Percentiles rank a stretch among this genome's conserved stretches.
These are phyloP conservation scores for Drosophila buzzatii DNA, from an alignment of 2,888 invertebrate species.

Conservation along the genomic window DNA sequence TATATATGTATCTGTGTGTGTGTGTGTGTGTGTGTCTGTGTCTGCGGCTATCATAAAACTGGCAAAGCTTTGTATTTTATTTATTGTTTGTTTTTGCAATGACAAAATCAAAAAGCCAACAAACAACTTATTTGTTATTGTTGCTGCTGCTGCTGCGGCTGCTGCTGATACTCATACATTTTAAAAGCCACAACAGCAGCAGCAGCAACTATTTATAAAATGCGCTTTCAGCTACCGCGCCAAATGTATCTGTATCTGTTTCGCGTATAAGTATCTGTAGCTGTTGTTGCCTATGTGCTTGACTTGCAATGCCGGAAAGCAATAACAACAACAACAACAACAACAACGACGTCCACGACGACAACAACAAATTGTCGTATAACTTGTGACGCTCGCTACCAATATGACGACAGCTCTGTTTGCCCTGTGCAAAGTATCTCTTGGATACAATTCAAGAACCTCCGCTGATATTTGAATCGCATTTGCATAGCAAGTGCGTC, in stretches of 20 bases:
- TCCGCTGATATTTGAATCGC: constrained; percentile 63
- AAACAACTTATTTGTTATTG: constrained; percentile 57
- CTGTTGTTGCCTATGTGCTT: constrained; percentile 31
- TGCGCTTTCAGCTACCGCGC: constrained; percentile 68
- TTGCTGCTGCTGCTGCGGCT: constrained; percentile 11
- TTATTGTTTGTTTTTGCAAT: constrained; percentile 68
- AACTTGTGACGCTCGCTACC: constrained; percentile 70
- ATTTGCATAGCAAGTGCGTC: constrained; percentile 75
- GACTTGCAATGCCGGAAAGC: constrained; percentile 75
- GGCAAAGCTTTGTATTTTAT: constrained; percentile 47
- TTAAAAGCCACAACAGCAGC: constrained; percentile 44
- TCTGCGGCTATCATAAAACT: constrained; percentile 28
- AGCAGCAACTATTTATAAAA: constrained; percentile 77
- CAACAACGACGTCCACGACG: constrained; percentile 12
- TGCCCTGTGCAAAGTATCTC: constrained; percentile 44
- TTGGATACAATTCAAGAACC: constrained; percentile 50
- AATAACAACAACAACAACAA: constrained; percentile 48
- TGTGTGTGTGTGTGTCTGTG: constrained; percentile 1
- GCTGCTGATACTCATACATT: constrained; percentile 43
- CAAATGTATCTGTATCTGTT: constrained; percentile 48
- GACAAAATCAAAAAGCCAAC: constrained; percentile 61
- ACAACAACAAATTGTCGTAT: constrained; percentile 43
- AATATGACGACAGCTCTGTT: constrained; percentile 62
- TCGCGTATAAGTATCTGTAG: constrained; percentile 31
- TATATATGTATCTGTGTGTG: constrained; percentile 17